Conservation (phyloP, 2,113 vertebrate species). For the Petrocephalus zakoni region DNA sequence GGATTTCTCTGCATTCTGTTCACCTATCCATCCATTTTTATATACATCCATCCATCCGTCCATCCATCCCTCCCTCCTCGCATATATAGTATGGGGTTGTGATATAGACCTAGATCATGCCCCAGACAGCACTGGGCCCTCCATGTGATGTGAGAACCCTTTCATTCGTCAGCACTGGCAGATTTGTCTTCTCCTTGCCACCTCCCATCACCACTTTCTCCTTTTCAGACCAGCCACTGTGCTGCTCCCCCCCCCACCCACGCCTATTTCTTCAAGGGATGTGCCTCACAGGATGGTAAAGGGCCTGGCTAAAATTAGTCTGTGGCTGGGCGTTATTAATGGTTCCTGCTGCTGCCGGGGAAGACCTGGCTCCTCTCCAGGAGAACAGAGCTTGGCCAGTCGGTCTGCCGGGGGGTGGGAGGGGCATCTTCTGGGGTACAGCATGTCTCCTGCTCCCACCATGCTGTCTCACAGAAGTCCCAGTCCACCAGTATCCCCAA, state of each 20-base stretch:
- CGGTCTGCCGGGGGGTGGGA: conserved; percentile 24
- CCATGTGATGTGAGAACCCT: background rate
- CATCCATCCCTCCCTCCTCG: background rate
- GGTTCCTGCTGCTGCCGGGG: conserved; percentile 27
- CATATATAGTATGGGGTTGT: background rate
- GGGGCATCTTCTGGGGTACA: conserved; percentile 4
- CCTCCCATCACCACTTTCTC: background rate
- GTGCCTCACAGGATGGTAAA: conserved; percentile 25
- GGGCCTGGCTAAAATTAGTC: conserved; percentile 43
- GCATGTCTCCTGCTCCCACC: background rate
- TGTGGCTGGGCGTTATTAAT: conserved; percentile 39
- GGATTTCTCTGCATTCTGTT: background rate
- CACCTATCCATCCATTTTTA: background rate
- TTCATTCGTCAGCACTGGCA: background rate
- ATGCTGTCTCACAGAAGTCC: background rate
- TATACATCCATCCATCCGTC: background rate
- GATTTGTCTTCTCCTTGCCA: background rate
- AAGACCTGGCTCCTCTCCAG: conserved; percentile 41
- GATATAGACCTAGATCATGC: background rate
- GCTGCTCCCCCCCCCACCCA: background rate
- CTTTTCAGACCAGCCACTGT: background rate
- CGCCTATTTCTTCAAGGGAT: conserved; percentile 22
- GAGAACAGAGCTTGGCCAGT: conserved; percentile 20
- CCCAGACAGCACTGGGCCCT: background rate
- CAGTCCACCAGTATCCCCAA: background rate